phyloP scores from a whole-genome alignment of 2,888 invertebrate species.

The Acrobasis suavella region DNA sequence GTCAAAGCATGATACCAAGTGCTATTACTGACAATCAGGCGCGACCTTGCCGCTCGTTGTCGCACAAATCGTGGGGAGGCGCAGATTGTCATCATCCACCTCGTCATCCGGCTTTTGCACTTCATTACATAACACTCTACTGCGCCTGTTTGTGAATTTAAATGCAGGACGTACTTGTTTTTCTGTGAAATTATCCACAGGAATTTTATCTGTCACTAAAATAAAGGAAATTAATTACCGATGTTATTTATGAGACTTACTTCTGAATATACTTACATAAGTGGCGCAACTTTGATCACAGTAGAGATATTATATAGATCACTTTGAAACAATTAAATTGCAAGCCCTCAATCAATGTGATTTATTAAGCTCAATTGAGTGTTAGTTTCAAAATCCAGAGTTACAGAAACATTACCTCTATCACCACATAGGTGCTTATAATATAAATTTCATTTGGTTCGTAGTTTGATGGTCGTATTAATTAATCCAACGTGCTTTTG shows the following conservation, averaged over 20 bases:
- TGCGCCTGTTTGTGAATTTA: slow-evolving; percentile 33
- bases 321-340: slow-evolving; percentile 7
- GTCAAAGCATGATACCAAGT: slow-evolving; percentile 61
- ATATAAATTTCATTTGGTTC: not conserved
- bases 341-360: slow-evolving; percentile 38
- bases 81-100: slow-evolving; percentile 76
- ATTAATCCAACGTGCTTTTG: not conserved
- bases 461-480: not conserved
- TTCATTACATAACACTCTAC: slow-evolving; percentile 65
- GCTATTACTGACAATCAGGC: slow-evolving; percentile 77
- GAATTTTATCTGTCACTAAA: not conserved
- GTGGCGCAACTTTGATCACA: too few species aligned
- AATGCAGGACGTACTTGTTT: slow-evolving; percentile 25
- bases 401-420: not conserved
- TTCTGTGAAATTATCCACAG: not conserved
- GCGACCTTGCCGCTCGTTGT: slow-evolving; percentile 79
- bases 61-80: slow-evolving; percentile 75
- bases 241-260: too few species aligned
- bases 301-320: not conserved
- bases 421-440: not conserved
- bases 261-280: too few species aligned
- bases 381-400: slow-evolving; percentile 10
- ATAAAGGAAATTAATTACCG: not conserved
- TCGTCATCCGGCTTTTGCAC: slow-evolving; percentile 76
- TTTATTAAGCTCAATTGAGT: slow-evolving; percentile 20